Conservation (phyloP, 2,113 vertebrate species). For the Rana temporaria region DNA sequence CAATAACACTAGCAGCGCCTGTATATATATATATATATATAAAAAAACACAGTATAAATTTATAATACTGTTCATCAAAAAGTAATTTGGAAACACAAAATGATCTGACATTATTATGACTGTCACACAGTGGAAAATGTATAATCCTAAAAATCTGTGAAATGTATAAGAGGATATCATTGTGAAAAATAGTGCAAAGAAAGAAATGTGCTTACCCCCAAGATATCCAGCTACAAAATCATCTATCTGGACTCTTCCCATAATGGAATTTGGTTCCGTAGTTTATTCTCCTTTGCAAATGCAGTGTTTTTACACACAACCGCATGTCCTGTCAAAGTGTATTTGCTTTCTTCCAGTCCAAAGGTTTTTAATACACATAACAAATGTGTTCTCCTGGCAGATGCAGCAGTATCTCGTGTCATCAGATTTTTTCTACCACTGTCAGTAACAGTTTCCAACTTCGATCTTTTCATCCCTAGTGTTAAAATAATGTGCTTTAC, state of each 20-base stretch:
- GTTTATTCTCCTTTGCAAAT: slow-evolving; percentile 23
- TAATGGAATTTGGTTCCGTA: slow-evolving; percentile 48
- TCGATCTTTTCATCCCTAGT: neutral
- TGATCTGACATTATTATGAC: too few species aligned
- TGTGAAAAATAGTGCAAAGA: too few species aligned
- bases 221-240: slow-evolving; percentile 77
- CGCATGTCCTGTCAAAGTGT: slow-evolving; percentile 22
- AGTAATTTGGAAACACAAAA: neutral
- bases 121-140: too few species aligned
- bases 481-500: neutral
- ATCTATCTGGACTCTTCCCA: slow-evolving; percentile 66
- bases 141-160: too few species aligned
- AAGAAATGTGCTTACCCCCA: slow-evolving; percentile 68
- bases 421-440: slow-evolving; percentile 30
- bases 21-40: too few species aligned
- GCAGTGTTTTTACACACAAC: neutral
- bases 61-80: slow-evolving; percentile 22
- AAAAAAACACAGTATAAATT: slow-evolving; percentile 47
- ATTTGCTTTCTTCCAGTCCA: slow-evolving; percentile 52
- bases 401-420: neutral
- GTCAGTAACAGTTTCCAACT: slow-evolving; percentile 18
- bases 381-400: slow-evolving; percentile 39
- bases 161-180: too few species aligned
- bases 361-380: slow-evolving; percentile 45
- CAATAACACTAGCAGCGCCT: slow-evolving; percentile 77